Percentiles rank a stretch among this genome's conserved stretches.
Evolutionary conservation across 23 tunicate genomes (phyloP).

Genomic region (Halocynthia roretzi): DNA sequence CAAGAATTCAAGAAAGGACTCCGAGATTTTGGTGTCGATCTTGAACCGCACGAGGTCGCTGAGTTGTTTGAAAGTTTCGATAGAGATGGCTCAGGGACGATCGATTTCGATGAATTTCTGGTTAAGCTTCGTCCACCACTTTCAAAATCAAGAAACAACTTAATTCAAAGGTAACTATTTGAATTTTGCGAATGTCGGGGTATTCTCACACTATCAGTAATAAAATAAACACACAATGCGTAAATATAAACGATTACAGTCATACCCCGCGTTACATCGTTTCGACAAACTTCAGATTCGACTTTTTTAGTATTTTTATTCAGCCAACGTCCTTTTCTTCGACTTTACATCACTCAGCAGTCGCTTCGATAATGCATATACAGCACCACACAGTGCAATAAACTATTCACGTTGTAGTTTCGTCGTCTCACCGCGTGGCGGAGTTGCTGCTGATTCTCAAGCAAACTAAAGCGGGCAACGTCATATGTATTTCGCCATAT

Average conservation of each 20-base stretch:
- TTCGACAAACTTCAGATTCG: too few species aligned
- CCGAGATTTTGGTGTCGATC: constrained; percentile 45
- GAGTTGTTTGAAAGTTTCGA: constrained; percentile 56
- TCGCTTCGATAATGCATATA: too few species aligned
- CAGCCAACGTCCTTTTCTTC: too few species aligned
- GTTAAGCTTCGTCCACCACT: constrained; percentile 79
- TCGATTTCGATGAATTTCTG: constrained; percentile 80
- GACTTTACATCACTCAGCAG: too few species aligned
- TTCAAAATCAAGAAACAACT: constrained; percentile 41
- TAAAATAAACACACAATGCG: background rate
- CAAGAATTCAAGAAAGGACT: constrained; percentile 69
- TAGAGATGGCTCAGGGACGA: constrained; percentile 67
- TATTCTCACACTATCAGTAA: constrained; percentile 2
- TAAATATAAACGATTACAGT: background rate
- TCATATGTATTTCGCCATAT: too few species aligned
- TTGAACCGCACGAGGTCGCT: constrained; percentile 38
- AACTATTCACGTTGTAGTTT: too few species aligned
- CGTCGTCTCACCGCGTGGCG: too few species aligned
- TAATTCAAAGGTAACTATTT: constrained; percentile 24
- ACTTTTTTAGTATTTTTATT: too few species aligned
- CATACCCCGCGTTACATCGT: background rate
- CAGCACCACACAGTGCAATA: too few species aligned
- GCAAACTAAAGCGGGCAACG: too few species aligned
- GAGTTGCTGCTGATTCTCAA: too few species aligned
- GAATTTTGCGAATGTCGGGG: background rate